A percentile compares a stretch with the other conserved stretches of the same genome.
phyloP scores from a whole-genome alignment of 2,888 invertebrate species.

The Rapana venosa region DNA sequence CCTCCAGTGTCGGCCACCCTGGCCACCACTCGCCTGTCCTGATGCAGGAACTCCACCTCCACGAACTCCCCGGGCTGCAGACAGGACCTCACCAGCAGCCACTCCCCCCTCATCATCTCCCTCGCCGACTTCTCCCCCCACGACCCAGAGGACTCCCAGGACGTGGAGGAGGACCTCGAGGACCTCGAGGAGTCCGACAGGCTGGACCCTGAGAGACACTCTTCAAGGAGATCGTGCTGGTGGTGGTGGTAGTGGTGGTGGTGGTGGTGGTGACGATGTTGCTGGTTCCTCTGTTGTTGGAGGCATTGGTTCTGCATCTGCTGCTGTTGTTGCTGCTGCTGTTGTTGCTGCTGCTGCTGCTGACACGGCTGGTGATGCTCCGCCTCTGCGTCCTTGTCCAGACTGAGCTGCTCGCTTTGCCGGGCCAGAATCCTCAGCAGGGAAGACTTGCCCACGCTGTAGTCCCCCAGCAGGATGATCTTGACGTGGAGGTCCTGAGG shows the following conservation, averaged over 20 bases:
- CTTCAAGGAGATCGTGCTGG: not conserved
- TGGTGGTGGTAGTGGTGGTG: not conserved
- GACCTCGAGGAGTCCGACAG: not conserved
- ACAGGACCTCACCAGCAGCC: slow-evolving; percentile 17
- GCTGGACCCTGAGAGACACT: not conserved
- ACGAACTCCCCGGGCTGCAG: slow-evolving; percentile 43
- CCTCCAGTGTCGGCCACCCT: slow-evolving; percentile 50
- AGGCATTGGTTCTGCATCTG: not conserved
- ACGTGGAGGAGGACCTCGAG: not conserved
- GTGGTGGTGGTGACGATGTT: not conserved
- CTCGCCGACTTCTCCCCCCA: not conserved
- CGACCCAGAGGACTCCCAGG: not conserved
- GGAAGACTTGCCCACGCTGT: slow-evolving; percentile 47
- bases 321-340: not conserved
- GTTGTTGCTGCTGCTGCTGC: not conserved
- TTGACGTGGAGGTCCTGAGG: slow-evolving; percentile 36
- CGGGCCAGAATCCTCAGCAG: slow-evolving; percentile 42
- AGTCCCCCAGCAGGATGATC: slow-evolving; percentile 48
- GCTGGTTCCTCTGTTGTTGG: not conserved
- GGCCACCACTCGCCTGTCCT: slow-evolving; percentile 30
- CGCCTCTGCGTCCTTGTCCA: not conserved
- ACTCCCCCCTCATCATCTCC: not conserved
- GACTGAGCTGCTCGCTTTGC: not conserved
- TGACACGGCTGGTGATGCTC: not conserved
- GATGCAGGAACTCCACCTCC: slow-evolving; percentile 40